Conservation (phyloP, 2,797 vertebrate species). For the Diglossa cyanea region DNA sequence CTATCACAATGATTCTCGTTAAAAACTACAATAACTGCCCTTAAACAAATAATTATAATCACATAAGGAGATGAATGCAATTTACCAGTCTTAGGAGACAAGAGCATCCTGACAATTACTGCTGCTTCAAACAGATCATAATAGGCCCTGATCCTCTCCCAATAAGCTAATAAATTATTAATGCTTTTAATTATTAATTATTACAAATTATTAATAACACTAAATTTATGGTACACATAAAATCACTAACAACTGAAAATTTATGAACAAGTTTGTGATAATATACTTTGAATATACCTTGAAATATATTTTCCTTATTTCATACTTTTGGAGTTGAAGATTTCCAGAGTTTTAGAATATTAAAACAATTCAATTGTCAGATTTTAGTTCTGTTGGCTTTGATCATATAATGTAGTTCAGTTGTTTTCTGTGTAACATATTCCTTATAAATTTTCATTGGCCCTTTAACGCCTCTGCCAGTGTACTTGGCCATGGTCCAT, state of each 20-base stretch:
- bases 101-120: not conserved
- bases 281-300: not conserved
- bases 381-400: not conserved
- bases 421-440: not conserved
- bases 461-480: not conserved
- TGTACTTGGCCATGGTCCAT: not conserved
- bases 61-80: not conserved
- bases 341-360: not conserved
- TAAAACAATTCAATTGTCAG: not conserved
- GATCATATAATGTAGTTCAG: not conserved
- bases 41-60: not conserved
- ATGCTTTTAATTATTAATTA: not conserved
- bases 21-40: not conserved
- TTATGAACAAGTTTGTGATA: not conserved
- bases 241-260: not conserved
- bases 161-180: not conserved
- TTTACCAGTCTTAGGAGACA: not conserved
- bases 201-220: not conserved
- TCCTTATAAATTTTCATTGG: not conserved
- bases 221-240: rapidly evolving
- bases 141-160: not conserved
- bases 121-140: not conserved
- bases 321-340: not conserved
- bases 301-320: not conserved
- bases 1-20: not conserved